phyloP scores from a whole-genome alignment of 1,140 invertebrate species.

The Caenorhabditis briggsae region DNA sequence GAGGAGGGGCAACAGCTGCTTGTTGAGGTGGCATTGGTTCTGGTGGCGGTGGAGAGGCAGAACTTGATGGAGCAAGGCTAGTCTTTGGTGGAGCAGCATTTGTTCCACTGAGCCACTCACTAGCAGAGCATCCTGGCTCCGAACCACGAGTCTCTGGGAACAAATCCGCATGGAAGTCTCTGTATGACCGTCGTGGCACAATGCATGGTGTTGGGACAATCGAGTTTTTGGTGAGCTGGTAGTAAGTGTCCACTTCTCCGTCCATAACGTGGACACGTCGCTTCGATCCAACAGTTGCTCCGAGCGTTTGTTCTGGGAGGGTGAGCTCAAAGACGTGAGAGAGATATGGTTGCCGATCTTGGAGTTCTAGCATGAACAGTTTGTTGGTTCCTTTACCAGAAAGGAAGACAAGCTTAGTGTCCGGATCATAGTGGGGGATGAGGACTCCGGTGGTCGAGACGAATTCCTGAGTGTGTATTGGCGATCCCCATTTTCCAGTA shows the following conservation, averaged over 20 bases:
- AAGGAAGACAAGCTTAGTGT: conserved; percentile 91
- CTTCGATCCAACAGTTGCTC: conserved; percentile 78
- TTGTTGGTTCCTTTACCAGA: conserved; percentile 88
- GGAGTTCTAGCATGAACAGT: conserved; percentile 59
- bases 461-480: conserved; percentile 62
- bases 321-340: conserved; percentile 67
- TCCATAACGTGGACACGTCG: conserved; percentile 79
- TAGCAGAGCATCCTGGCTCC: conserved; percentile 85
- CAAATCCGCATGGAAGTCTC: conserved; percentile 87
- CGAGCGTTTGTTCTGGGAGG: conserved; percentile 80
- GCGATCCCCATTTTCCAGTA: conserved; percentile 71
- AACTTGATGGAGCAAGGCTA: conserved; percentile 60
- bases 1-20: not conserved
- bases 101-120: conserved; percentile 87
- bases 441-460: conserved; percentile 82
- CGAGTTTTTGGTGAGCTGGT: conserved; percentile 77
- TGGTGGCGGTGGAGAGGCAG: conserved; percentile 53
- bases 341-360: conserved; percentile 53
- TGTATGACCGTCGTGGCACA: conserved; percentile 82
- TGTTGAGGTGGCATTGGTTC: conserved; percentile 51
- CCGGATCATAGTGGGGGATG: conserved; percentile 91
- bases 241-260: conserved; percentile 78
- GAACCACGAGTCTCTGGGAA: conserved; percentile 90
- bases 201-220: conserved; percentile 73
- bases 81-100: conserved; percentile 66